Base-by-base conservation (phyloP, 1,140 invertebrate genomes). In the Antheraea mylitta region DNA sequence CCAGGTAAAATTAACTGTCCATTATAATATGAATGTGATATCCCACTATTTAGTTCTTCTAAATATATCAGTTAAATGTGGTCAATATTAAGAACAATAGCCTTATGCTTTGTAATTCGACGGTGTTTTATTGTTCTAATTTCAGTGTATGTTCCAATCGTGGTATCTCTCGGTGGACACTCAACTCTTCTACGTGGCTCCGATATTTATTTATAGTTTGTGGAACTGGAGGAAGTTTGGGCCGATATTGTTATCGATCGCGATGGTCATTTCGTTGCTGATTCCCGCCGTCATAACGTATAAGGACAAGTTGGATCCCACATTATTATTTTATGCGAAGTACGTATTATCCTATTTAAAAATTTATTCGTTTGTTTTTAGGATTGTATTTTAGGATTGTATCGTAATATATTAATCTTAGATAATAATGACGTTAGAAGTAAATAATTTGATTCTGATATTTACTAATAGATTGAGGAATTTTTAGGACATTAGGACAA, bases 101-200 rank as follows among this genome's bases (percentile, higher is more conserved):
- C 9, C 9, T 16, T 53, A 13, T 53, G 45, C 45, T 16, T 53
- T 16, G 9, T 53, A 53, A 53, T 53, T 53, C 16, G 1, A 53
- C 11, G 0, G 45, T 53, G 16, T 53, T 66, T 11, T 13, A 38
- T 71, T 59, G 69, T 67, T 63, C 72, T 74, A 74, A 66, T 92
- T 93, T 61, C 87, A 97, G 96, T 98, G 97, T 81, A 96, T 98
- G 94, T 96, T 96, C 64, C 97, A 97, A 93, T 96, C 96, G 0
- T 98, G 97, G 97, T 98, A 98, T 79, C 91, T 98, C 64, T 95
- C 97, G 7, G 97, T 96, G 67, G 97, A 98, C 82, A 97, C 97
- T 59, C 97, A 98, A 84, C 92, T 98, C 67, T 97, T 97, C 85
- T 92, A 97, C 71, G 84, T 97, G 2, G 95, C 96, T 18, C 96